A percentile compares a stretch with the other conserved stretches of the same genome.
These are phyloP conservation scores for Perca fluviatilis DNA, from an alignment of 2,113 vertebrate species.

Conservation along the genomic window DNA sequence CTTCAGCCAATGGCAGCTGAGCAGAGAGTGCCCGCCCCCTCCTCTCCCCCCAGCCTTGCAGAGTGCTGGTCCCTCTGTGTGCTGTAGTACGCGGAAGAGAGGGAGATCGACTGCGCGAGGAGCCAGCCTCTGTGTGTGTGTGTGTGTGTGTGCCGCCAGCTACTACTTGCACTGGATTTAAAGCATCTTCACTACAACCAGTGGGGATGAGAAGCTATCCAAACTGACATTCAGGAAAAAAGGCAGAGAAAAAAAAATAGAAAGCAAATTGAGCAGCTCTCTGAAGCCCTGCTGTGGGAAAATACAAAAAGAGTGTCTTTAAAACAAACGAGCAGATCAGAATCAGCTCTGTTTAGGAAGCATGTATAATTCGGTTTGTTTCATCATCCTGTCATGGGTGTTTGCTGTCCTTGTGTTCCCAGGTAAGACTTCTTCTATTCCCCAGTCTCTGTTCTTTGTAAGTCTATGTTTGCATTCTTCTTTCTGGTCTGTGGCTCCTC, in stretches of 20 bases:
- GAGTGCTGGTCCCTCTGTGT: slow-evolving; percentile 72
- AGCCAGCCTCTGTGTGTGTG: slow-evolving; percentile 57
- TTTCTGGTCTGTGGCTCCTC: slow-evolving; percentile 31
- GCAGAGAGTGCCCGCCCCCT: slow-evolving; percentile 52
- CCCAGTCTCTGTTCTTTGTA: slow-evolving; percentile 4
- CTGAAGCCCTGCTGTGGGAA: slow-evolving; percentile 57
- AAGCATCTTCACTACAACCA: slow-evolving; percentile 61
- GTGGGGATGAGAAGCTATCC: slow-evolving; percentile 44
- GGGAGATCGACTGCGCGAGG: slow-evolving; percentile 73
- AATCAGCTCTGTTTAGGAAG: slow-evolving; percentile 72
- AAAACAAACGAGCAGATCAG: slow-evolving; percentile 58
- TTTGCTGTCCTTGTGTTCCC: slow-evolving; percentile 83
- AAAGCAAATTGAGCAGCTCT: slow-evolving; percentile 51
- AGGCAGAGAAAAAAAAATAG: slow-evolving; percentile 8
- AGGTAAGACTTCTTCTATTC: slow-evolving; percentile 79
- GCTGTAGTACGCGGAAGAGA: slow-evolving; percentile 66
- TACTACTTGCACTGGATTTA: slow-evolving; percentile 82
- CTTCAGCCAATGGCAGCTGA: slow-evolving; percentile 72
- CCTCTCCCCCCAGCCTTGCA: slow-evolving; percentile 56
- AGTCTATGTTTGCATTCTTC: slow-evolving; percentile 39
- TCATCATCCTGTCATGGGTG: slow-evolving; percentile 83
- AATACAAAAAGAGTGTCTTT: slow-evolving; percentile 55
- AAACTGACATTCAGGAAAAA: slow-evolving; percentile 53
- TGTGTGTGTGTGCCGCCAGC: slow-evolving; percentile 53
- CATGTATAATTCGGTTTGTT: slow-evolving; percentile 84